Percentiles rank a stretch among this genome's conserved stretches.
These are phyloP conservation scores for Galago senegalensis DNA, from an alignment of 2,797 vertebrate species.

Conservation along the genomic window DNA sequence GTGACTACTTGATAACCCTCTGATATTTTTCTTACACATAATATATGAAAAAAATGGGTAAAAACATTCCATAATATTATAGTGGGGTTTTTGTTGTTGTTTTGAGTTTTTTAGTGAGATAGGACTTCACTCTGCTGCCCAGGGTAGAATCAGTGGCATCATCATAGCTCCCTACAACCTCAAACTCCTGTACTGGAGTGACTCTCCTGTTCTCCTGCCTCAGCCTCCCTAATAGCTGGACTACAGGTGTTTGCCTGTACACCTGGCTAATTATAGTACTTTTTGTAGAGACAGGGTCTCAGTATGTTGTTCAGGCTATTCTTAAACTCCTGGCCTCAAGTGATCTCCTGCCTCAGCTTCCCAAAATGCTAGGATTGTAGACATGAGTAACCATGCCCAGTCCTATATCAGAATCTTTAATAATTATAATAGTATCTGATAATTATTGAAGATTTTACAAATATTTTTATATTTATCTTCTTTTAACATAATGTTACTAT, in stretches of 20 bases:
- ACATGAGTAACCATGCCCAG: neutral
- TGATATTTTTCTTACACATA: neutral
- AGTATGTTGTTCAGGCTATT: neutral
- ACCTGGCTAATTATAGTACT: neutral
- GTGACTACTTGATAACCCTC: neutral
- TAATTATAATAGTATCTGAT: neutral
- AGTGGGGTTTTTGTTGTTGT: too few relatives aligned
- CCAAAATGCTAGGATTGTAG: neutral
- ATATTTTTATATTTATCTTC: neutral
- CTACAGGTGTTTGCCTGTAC: neutral
- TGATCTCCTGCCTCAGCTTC: neutral
- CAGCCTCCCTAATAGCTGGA: neutral
- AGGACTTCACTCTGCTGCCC: neutral
- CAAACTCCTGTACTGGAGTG: neutral
- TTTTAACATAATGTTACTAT: neutral
- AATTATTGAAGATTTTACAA: neutral
- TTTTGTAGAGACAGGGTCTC: neutral
- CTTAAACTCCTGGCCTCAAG: neutral
- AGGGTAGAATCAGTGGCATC: neutral
- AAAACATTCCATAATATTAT: neutral
- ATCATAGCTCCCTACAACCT: neutral
- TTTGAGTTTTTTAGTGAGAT: neutral
- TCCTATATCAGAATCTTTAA: neutral
- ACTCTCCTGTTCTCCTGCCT: neutral
- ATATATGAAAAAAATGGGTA: neutral